Conservation (phyloP, 2,888 invertebrate genomes). For the Odontocolon sp. region DNA sequence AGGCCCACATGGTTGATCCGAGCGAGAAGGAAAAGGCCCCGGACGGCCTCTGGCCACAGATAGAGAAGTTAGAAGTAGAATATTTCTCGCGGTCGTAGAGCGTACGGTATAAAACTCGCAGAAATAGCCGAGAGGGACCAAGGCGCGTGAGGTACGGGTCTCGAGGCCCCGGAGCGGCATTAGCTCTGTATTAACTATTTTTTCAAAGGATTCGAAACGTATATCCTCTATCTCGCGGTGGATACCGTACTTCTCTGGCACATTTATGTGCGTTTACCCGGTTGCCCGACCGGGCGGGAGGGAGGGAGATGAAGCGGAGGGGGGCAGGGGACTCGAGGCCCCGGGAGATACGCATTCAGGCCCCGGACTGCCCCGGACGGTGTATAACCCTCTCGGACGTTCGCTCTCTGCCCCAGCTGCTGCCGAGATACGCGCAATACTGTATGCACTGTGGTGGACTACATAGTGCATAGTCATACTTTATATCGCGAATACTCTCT, state of each 20-base stretch:
- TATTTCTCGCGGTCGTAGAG: slow-evolving; percentile 50
- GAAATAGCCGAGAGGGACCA: slow-evolving; percentile 39
- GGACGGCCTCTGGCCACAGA: slow-evolving; percentile 17
- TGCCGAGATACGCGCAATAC: slow-evolving; percentile 60
- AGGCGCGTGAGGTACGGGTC: slow-evolving; percentile 42
- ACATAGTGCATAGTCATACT: slow-evolving; percentile 46
- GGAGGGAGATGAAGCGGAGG: not conserved
- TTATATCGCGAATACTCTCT: slow-evolving; percentile 48
- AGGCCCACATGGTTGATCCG: slow-evolving; percentile 24
- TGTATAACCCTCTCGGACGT: slow-evolving; percentile 41
- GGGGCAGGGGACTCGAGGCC: not conserved
- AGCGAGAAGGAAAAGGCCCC: slow-evolving; percentile 45
- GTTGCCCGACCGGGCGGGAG: slow-evolving; percentile 9
- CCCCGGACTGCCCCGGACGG: slow-evolving; percentile 36
- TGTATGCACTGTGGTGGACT: slow-evolving; percentile 28
- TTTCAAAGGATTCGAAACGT: slow-evolving; percentile 44
- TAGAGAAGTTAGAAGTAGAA: slow-evolving; percentile 55
- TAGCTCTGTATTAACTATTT: slow-evolving; percentile 52
- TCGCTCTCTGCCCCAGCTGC: slow-evolving; percentile 36
- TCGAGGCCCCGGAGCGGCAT: slow-evolving; percentile 27
- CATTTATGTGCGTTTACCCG: slow-evolving; percentile 45
- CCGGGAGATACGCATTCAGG: slow-evolving; percentile 36
- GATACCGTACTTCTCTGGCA: slow-evolving; percentile 7
- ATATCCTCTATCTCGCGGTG: slow-evolving; percentile 31
- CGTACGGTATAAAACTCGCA: slow-evolving; percentile 28